phyloP scores from a whole-genome alignment of 2,888 invertebrate species.

The Ochlodes sylvanus region DNA sequence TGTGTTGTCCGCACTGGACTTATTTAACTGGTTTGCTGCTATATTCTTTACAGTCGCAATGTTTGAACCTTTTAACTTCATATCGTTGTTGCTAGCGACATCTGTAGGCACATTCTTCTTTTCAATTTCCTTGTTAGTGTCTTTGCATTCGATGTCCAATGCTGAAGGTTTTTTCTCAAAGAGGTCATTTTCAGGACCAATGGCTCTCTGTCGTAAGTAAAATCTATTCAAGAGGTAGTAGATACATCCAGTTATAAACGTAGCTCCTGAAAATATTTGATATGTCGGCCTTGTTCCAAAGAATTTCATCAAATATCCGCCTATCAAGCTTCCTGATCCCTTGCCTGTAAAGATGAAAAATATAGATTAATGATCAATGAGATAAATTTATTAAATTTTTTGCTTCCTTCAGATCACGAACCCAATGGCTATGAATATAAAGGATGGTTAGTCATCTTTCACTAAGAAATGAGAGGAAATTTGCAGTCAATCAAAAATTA shows the following conservation, averaged over 20 bases:
- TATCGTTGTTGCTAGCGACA: slow-evolving; percentile 57
- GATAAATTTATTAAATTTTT: too few relatives aligned
- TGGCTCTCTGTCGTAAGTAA: slow-evolving; percentile 85
- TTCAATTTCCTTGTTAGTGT: slow-evolving; percentile 55
- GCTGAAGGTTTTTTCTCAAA: slow-evolving; percentile 82
- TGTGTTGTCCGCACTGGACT: slow-evolving; percentile 61
- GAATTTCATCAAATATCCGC: slow-evolving; percentile 90
- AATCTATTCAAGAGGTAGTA: slow-evolving; percentile 89
- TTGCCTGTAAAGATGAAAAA: slow-evolving; percentile 82
- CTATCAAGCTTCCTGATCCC: slow-evolving; percentile 90
- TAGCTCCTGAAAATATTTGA: slow-evolving; percentile 87
- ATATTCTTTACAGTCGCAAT: slow-evolving; percentile 40
- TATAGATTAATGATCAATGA: neutral
- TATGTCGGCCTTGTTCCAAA: slow-evolving; percentile 90
- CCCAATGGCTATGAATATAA: too few relatives aligned
- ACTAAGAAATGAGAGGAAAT: too few relatives aligned
- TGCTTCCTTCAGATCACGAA: too few relatives aligned
- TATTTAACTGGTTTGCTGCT: slow-evolving; percentile 49
- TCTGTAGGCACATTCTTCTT: slow-evolving; percentile 57
- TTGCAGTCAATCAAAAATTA: too few relatives aligned
- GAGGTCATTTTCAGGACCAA: slow-evolving; percentile 82
- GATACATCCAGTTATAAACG: slow-evolving; percentile 86
- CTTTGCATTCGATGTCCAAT: slow-evolving; percentile 66
- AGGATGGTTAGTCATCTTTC: too few relatives aligned
- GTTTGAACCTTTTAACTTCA: slow-evolving; percentile 44